Evolutionary conservation across 1,140 invertebrate genomes (phyloP), one percentile per base, ranked within the genome.

Genomic region (Bombus pascuorum): DNA sequence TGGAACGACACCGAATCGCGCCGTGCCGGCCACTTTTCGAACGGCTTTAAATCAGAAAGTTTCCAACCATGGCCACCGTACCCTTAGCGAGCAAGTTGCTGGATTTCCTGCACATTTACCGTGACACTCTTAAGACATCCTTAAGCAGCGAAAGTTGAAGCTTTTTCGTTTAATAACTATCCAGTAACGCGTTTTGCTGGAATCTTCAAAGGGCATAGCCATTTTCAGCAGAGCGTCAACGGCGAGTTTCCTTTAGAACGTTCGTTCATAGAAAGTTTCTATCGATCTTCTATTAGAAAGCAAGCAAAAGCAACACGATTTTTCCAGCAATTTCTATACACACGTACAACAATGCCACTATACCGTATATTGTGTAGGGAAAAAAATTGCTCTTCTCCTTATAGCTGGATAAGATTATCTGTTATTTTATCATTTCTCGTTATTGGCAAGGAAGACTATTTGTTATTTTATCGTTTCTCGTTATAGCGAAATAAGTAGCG

Each of bases 31-130:
- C 28, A 42, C n/a, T 74, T 32, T 32, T 47, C n/a, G 39, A 74
- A 74, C 42, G n/a, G 42, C n/a, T 47, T 62, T 77, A 77, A 57
- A 77, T 77, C 57, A 59, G 34, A 15, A 77, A 77, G 57, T 77
- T 77, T 8, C 4, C 74, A 37, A 18, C 25, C 28, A 9, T 73
- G 6, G 28, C 28, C 4, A 39, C 0, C 34, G 25, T 25, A 22
- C 32, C 47, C 10, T 57, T 12, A 12, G 37, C 57, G 6, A 59
- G 6, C 25, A 25, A 76, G 6, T n/a, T 39, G 9, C 22, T 74
- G 18, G 10, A 47, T 47, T 28, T 74, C 6, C 42, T 32, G 0
- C 15, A 9, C 32, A 3, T 22, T 18, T 37, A 47, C 42, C 25
- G 6, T 2, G 71, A 13, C 39, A 15, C 65, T 34, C n/a, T 66